Evolutionary conservation across 1,140 invertebrate species (phyloP), one percentile per base, ranked within the genome.

Genomic region (Matsumurasca onukii): DNA sequence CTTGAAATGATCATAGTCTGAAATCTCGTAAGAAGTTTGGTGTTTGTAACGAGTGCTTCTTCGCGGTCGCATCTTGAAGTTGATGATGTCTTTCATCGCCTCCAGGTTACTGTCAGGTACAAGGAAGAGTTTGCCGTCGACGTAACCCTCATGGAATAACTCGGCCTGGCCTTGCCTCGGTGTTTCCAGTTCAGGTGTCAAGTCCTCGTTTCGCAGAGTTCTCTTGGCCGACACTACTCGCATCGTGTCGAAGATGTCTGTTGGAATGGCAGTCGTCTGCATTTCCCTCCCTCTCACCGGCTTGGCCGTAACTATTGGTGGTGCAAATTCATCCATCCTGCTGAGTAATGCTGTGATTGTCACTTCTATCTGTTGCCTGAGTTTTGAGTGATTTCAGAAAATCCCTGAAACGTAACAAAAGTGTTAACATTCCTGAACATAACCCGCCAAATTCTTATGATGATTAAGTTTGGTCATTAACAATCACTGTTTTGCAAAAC

Each of bases 21-120:
- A 22, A 24, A 64, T 2, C 27, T 45, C 62, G 39, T 24, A 34
- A 5, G 31, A 64, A 22, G 62, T 64, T 64, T 64, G 62, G 20
- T 64, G 62, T 45, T 64, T 64, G 34, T 64, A 49, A 49, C 62
- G 31, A 24, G 22, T 22, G 20, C 62, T 64, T 9, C 31, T 34
- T 39, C 62, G 31, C 5, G 55, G 55, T 29, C 24, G 31, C 62
- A 45, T 64, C 20, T 64, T 64, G 17, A 45, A 45, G 25, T 64
- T 64, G 17, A 45, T 64, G 29, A 45, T 64, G 20, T 64, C 45
- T 20, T 34, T 64, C 62, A 45, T 64, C 12, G 31, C 45, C 29
- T 64, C 45, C 12, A 64, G 31, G 25, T 64, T 64, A 24, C 45
- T 64, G 31, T 39, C 45, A 1, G 45, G 31, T 20, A 45, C 45